phyloP scores from a whole-genome alignment of 1,140 invertebrate species.

The Saccostrea glomerata region DNA sequence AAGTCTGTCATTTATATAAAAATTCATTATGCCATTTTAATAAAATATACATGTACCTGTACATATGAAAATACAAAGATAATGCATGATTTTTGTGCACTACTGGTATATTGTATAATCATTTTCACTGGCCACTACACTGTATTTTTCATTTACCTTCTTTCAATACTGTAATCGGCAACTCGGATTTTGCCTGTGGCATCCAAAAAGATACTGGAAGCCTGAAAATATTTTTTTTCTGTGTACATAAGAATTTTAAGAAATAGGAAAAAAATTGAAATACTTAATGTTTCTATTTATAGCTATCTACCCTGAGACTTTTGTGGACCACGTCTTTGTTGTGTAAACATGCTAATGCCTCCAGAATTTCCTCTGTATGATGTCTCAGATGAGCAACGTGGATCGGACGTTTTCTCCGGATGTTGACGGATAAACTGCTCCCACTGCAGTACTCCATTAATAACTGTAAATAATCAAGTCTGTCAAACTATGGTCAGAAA shows the following conservation, averaged over 20 bases:
- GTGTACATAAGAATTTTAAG: neutral
- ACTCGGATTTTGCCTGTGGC: constrained; percentile 78
- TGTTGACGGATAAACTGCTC: constrained; percentile 78
- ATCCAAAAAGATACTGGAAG: constrained; percentile 76
- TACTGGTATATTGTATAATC: neutral
- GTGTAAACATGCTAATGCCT: constrained; percentile 86
- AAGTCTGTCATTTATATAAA: no score
- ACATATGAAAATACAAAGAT: neutral
- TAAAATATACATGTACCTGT: neutral
- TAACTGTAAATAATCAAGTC: constrained; percentile 65
- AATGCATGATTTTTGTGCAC: neutral
- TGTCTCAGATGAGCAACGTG: constrained; percentile 83
- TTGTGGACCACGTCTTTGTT: constrained; percentile 89
- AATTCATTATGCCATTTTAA: neutral
- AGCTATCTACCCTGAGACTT: constrained; percentile 81
- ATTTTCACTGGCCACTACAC: neutral
- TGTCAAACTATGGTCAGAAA: no score
- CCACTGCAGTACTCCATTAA: constrained; percentile 84
- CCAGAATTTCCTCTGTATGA: constrained; percentile 84
- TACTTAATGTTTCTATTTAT: neutral
- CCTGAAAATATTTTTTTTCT: constrained; percentile 62
- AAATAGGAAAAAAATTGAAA: no score
- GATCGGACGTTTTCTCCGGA: constrained; percentile 82
- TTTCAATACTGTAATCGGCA: constrained; percentile 87
- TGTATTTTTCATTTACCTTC: constrained; percentile 78